Evolutionary conservation across 2,113 vertebrate species (phyloP), one percentile per base, ranked within the genome.

Genomic region (Chrysemys picta): DNA sequence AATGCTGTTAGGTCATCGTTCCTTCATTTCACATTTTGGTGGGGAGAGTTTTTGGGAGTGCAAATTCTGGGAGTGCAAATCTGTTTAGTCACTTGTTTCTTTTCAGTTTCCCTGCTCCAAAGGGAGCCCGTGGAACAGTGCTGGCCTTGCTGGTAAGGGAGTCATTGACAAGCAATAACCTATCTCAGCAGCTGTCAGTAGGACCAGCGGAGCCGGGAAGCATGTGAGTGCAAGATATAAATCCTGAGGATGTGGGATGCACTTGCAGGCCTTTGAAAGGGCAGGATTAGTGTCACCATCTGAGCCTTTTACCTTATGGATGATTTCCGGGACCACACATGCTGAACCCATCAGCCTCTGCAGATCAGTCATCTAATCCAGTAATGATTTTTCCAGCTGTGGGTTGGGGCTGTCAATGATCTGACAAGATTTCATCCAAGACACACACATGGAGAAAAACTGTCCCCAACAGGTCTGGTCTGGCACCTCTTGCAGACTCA

Each of bases 321-420:
- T 54, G 50, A 83, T 75, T 92, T 92, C 56, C 57, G 49, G 72
- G 69, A 93, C 91, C 86, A 93, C 91, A 84, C 91, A 85, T 85
- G 87, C 82, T 5, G n/a, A 84, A 79, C 52, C 56, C 52, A 83
- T 89, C 87, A 89, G 82, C 52, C 65, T 82, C 10, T 80, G 45
- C 72, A 87, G 72, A 84, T 89, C 87, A 84, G 83, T 54, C 47
- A 19, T 54, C 47, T 89, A 56, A 89, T 52, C 84, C 53, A 82
- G 17, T 88, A 87, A 85, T 82, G 75, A 56, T 84, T 80, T 87
- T 56, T 56, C 75, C 91, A 78, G 85, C 49, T 90, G 84, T 35
- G 35, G 62, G 49, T 59, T 35, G 25, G 76, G 87, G 38, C 31
- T 53, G 47, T 65, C n/a, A 38, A 47, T 65, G 53, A 83, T 38